Evolutionary conservation across 2,797 vertebrate genomes (phyloP), one percentile per base, ranked within the genome.

Genomic region (Oophaga sylvatica): DNA sequence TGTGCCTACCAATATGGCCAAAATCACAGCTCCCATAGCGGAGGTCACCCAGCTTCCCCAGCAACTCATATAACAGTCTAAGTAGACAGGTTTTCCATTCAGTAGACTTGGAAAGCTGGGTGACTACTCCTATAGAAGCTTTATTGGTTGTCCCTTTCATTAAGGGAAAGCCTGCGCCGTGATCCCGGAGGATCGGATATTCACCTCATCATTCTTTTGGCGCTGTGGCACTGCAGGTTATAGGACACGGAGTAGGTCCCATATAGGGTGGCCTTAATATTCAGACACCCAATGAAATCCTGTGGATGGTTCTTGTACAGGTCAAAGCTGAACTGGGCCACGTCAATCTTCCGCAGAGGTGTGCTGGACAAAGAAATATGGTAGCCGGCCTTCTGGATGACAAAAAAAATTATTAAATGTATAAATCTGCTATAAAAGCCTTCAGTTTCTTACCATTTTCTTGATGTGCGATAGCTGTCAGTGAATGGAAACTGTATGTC

Each of bases 271-370:
- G 96, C 97, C 84, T 98, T 97, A 88, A 99, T 90, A 0, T 97
- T 98, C 91, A 98, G 92, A 91, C 96, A 98, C 89, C 98, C 97
- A 60, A 97, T 95, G 91, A 98, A 95, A 91, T 99, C 97, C 83
- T 92, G 94, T 0, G 98, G 98, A 90, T 95, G 95, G 91, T 95
- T 95, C 93, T 99, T 99, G 92, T 99, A 99, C 35, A 99, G 94
- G 92, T 98, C 96, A 0, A 99, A 96, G 0, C 97, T 98, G 90
- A 99, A 31, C 0, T 94, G 95, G 65, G 96, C 98, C 12, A 99
- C 96, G 7, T 99, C 96, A 0, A 96, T 97, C 92, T 96, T 95
- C 78, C 90, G 94, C 41, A 90, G 88, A 10, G 91, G 91, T 83
- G 85, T 90, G 2, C 90, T 91, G 26, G 90, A 90, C 87, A 93